A percentile compares a stretch with the other conserved stretches of the same genome.
These are phyloP conservation scores for Orthosia gothica DNA, from an alignment of 2,888 invertebrate species.

Conservation along the genomic window DNA sequence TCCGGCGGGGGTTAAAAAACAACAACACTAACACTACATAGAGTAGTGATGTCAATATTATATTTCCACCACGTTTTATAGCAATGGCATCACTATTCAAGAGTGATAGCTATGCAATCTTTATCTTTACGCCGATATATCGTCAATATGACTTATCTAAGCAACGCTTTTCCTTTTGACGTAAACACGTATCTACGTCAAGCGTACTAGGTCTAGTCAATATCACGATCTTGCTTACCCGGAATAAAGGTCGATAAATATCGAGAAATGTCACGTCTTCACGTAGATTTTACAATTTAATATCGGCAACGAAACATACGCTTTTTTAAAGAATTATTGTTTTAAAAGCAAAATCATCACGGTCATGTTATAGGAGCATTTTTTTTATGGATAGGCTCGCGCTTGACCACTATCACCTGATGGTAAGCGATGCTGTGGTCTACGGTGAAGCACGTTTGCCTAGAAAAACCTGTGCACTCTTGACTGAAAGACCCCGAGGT, in stretches of 20 bases:
- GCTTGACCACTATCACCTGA: no score
- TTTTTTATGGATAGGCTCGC: no score
- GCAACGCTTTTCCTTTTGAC: conserved; percentile 12
- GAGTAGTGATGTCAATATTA: not conserved
- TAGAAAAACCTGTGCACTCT: no score
- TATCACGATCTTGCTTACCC: conserved; percentile 15
- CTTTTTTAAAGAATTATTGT: not conserved
- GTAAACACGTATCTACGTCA: conserved; percentile 9
- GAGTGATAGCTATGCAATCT: not conserved
- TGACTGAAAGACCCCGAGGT: no score
- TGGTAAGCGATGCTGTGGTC: no score
- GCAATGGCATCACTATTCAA: not conserved
- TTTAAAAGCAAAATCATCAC: no score
- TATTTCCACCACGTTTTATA: not conserved
- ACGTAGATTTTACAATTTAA: no score
- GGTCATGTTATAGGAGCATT: not conserved
- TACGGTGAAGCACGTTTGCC: no score
- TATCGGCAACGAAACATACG: not conserved
- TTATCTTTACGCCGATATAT: not conserved
- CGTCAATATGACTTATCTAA: not conserved
- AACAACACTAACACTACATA: not conserved
- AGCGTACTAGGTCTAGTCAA: not conserved
- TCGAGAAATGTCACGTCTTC: conserved; percentile 21
- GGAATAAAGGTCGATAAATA: conserved; percentile 12
- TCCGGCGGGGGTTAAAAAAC: no score